Evolutionary conservation across 2,888 invertebrate genomes (phyloP).

Genomic region (Lymantria dispar): DNA sequence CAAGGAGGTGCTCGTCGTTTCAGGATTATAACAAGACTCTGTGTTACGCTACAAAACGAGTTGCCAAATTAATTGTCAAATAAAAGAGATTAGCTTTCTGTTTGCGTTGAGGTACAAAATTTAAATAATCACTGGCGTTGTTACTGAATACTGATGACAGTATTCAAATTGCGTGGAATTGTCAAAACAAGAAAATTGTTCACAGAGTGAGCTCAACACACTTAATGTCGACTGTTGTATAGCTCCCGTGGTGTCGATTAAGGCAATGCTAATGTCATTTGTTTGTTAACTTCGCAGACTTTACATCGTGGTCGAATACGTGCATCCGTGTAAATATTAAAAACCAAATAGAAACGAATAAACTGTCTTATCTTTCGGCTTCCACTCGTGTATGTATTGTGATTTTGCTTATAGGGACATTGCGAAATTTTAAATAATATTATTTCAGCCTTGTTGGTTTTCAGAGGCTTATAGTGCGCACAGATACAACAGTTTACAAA

Average conservation of each 20-base stretch:
- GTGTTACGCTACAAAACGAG: slow-evolving; percentile 43
- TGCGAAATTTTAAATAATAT: slow-evolving; percentile 14
- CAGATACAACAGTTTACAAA: not conserved
- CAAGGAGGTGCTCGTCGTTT: slow-evolving; percentile 36
- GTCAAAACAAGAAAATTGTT: slow-evolving; percentile 68
- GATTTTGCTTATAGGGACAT: slow-evolving; percentile 29
- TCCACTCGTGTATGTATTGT: slow-evolving; percentile 47
- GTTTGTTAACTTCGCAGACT: slow-evolving; percentile 68
- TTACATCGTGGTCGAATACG: slow-evolving; percentile 40
- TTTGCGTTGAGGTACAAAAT: slow-evolving; percentile 61
- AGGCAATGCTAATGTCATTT: slow-evolving; percentile 71
- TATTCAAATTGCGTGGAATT: slow-evolving; percentile 66
- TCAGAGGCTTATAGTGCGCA: slow-evolving; percentile 1
- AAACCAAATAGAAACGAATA: slow-evolving; percentile 48
- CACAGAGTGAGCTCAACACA: slow-evolving; percentile 44
- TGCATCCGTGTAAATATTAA: slow-evolving; percentile 55
- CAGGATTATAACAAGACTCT: slow-evolving; percentile 36
- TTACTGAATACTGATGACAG: slow-evolving; percentile 61
- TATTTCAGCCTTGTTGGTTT: slow-evolving; percentile 9
- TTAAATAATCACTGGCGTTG: slow-evolving; percentile 63
- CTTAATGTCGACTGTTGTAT: slow-evolving; percentile 40
- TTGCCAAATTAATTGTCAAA: slow-evolving; percentile 58
- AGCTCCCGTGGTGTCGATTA: slow-evolving; percentile 71
- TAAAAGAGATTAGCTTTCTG: slow-evolving; percentile 61
- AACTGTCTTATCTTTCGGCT: slow-evolving; percentile 48